A percentile compares a stretch with the other conserved stretches of the same genome.
These are phyloP conservation scores for Crypturellus undulatus DNA, from an alignment of 2,113 vertebrate species.

Conservation along the genomic window DNA sequence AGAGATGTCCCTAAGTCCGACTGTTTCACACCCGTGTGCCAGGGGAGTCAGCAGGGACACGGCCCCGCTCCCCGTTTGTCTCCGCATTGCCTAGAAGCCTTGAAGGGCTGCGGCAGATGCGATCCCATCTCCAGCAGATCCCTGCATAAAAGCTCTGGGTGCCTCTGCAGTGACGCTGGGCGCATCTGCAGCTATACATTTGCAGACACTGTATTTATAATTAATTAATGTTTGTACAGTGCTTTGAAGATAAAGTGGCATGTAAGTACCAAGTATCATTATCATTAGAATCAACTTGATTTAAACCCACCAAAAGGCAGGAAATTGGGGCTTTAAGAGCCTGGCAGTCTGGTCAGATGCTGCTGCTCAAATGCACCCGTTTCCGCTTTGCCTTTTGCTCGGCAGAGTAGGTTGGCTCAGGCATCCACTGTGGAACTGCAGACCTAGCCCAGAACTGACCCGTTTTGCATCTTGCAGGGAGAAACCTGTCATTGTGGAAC, in stretches of 20 bases:
- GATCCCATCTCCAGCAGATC: not conserved
- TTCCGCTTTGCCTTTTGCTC: not conserved
- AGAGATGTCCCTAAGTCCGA: not conserved
- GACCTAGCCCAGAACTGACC: not conserved
- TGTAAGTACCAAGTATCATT: constrained; percentile 39
- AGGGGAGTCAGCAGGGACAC: too few species aligned
- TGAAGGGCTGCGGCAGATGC: not conserved
- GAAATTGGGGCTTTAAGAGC: constrained; percentile 49
- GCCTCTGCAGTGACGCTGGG: not conserved
- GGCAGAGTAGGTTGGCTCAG: not conserved
- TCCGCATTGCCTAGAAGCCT: not conserved
- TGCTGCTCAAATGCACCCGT: not conserved
- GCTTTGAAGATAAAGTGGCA: constrained; percentile 62
- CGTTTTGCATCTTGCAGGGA: not conserved
- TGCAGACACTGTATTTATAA: constrained; percentile 32
- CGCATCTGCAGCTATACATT: constrained; percentile 20
- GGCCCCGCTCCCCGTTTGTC: not conserved
- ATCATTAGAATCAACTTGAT: constrained; percentile 45
- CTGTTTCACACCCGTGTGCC: too few species aligned
- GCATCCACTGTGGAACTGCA: constrained; percentile 6
- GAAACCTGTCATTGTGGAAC: not conserved
- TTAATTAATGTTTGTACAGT: constrained; percentile 61
- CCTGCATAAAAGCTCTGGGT: not conserved
- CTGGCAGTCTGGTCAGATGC: constrained; percentile 21
- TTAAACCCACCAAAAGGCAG: constrained; percentile 54